A percentile compares a stretch with the other conserved stretches of the same genome.
phyloP scores from a whole-genome alignment of 2,797 vertebrate species.

The Diglossa cyanea region DNA sequence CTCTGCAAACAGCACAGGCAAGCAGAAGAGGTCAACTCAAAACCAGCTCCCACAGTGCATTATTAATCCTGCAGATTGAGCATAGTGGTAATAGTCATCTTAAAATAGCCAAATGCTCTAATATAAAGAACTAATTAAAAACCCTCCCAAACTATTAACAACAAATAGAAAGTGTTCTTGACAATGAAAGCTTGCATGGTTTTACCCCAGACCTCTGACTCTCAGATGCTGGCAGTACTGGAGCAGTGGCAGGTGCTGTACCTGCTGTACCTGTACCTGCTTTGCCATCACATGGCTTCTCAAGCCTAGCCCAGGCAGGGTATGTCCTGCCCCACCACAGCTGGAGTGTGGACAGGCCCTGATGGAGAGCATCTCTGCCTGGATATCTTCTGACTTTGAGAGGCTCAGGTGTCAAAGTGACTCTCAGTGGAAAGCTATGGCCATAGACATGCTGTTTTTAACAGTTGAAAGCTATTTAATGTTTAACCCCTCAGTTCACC shows the following conservation, averaged over 20 bases:
- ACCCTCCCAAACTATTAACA: fast-evolving
- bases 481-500: neutral
- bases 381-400: neutral
- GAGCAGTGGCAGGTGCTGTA: neutral
- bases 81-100: neutral
- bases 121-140: neutral
- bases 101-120: neutral
- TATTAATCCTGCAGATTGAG: neutral
- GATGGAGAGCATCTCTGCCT: neutral
- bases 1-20: neutral
- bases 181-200: neutral
- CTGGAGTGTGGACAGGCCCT: neutral
- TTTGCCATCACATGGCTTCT: fast-evolving
- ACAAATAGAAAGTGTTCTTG: neutral
- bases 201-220: neutral
- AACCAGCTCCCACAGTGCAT: neutral
- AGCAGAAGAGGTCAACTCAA: neutral
- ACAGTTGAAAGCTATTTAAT: neutral
- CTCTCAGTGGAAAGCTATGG: neutral
- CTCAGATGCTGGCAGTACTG: neutral
- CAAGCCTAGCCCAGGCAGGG: neutral
- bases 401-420: neutral
- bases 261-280: fast-evolving
- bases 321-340: neutral
- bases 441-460: neutral